Evolutionary conservation across 2,797 vertebrate genomes (phyloP).

Genomic region (Dipus sagitta): DNA sequence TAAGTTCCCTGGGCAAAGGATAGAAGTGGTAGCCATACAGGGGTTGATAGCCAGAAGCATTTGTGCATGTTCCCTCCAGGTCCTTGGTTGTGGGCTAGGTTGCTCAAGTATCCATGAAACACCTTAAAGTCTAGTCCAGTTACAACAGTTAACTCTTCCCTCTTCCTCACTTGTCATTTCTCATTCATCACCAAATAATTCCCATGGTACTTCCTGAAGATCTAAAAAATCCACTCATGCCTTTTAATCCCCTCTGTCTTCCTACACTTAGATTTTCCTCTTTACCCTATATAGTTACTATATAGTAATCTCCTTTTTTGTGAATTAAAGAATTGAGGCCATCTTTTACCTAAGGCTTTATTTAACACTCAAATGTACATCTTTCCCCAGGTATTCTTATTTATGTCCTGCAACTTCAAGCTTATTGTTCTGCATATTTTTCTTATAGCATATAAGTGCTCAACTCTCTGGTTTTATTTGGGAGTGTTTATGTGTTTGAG

Average conservation of each 20-base stretch:
- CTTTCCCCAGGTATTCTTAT: background rate
- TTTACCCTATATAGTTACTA: background rate
- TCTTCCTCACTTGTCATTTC: background rate
- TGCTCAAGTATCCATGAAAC: too few species aligned
- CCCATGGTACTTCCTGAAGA: background rate
- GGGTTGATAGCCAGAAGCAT: too few species aligned
- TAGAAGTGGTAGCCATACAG: too few species aligned
- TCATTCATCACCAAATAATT: background rate
- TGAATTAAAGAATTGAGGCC: background rate
- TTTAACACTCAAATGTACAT: background rate
- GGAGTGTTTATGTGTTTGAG: too few species aligned
- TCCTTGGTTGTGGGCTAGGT: too few species aligned
- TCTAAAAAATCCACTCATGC: background rate
- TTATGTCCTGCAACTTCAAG: background rate
- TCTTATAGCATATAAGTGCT: background rate
- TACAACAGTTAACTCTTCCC: background rate
- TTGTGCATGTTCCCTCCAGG: too few species aligned
- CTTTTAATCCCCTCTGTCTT: background rate
- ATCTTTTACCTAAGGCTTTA: background rate
- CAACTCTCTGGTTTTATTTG: background rate
- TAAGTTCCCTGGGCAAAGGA: background rate
- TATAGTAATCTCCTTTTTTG: background rate
- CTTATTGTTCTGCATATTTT: background rate
- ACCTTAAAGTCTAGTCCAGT: too few species aligned
- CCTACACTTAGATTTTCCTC: background rate